Base-by-base conservation (phyloP, 1,140 invertebrate genomes). In the Drosophila teissieri region DNA sequence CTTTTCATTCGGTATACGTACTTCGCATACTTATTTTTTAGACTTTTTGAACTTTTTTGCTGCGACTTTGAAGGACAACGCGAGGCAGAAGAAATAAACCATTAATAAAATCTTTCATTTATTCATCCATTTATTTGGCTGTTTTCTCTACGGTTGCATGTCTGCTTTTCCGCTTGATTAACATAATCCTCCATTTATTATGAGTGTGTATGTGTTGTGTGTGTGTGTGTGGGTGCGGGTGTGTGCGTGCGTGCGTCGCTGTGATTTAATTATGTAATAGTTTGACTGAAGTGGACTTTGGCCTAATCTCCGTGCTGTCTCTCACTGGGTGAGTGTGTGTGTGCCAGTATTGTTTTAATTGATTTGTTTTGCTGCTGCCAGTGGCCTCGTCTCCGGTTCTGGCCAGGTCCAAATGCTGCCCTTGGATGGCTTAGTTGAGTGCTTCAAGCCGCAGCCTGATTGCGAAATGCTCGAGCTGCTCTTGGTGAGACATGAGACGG, bases 181-280 rank as follows among this genome's bases (percentile, higher is more conserved):
- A 89, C 84, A 89, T 89, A 89, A 89, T 89, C 84, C 84, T 80
- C 80, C 84, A 84, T 89, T 89, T 89, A 89, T 89, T 84, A 83
- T 57, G 86, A 83, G 73, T 78, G 62, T 40, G 19, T 54, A 40
- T 63, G 24, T 22, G 45, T 19, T 48, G 15, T 31, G 24, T 60
- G 31, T 51, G 34, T 15, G 27, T 40, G 49, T 34, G 53, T 39
- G 37, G 0, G 11, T 39, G 37, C 2, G 42, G 31, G 36, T 42
- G 58, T 54, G 48, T 58, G 73, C 55, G 62, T 74, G 58, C 65
- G 54, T 74, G 63, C 42, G 24, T n/a, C 53, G 27, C 77, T 74
- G 67, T 89, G 84, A 89, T 89, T 89, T 89, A 89, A 89, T 89
- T 89, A 89, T 89, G 84, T 89, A 89, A 89, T 89, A 89, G 84